A percentile compares a stretch with the other conserved stretches of the same genome.
Evolutionary conservation across 2,888 invertebrate species (phyloP).

Genomic region (Macrosiphum euphorbiae): DNA sequence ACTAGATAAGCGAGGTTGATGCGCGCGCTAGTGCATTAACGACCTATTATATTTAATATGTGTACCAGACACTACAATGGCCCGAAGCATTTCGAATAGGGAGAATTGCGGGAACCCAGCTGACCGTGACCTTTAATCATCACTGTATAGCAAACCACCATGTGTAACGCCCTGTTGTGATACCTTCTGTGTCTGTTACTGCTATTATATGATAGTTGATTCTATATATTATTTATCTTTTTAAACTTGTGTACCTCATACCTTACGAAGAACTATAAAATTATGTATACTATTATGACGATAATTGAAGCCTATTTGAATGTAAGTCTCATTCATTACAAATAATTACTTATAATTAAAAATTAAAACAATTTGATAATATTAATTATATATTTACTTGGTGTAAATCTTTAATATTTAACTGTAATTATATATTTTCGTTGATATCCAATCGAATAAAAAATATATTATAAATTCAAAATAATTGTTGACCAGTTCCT

Average conservation of each 20-base stretch:
- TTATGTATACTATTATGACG: not conserved
- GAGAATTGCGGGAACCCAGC: constrained; percentile 55
- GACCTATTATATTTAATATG: constrained; percentile 47
- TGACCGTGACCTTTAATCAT: constrained; percentile 63
- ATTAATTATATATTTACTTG: not conserved
- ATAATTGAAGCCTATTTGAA: not conserved
- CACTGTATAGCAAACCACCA: constrained; percentile 47
- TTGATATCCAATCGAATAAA: not conserved
- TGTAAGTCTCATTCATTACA: not conserved
- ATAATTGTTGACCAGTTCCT: not conserved
- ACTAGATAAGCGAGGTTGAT: constrained; percentile 44
- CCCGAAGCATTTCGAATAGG: constrained; percentile 55
- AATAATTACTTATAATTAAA: not conserved
- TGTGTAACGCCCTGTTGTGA: constrained; percentile 57
- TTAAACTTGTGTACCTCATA: not conserved
- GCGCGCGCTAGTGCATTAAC: constrained; percentile 58
- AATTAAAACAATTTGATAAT: not conserved
- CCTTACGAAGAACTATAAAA: not conserved
- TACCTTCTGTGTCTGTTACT: constrained; percentile 31
- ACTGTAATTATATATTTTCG: not conserved
- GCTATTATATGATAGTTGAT: not conserved
- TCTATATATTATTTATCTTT: not conserved
- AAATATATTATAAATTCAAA: not conserved
- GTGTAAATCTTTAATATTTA: not conserved
- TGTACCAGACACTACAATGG: constrained; percentile 52